Conservation (phyloP, 2,888 invertebrate species). For the Clepsis dumicolana region DNA sequence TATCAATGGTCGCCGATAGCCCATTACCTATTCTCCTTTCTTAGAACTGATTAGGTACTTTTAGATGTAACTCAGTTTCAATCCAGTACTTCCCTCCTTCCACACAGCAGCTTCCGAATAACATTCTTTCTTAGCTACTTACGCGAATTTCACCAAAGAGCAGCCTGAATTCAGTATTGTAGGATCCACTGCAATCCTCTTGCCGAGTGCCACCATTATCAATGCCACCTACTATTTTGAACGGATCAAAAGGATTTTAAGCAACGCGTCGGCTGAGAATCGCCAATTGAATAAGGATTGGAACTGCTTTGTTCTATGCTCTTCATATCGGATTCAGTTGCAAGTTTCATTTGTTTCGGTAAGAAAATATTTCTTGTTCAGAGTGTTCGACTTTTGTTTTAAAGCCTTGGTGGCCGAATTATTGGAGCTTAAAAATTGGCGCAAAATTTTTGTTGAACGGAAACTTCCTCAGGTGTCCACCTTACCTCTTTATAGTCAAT, state of each 20-base stretch:
- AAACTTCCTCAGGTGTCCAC: background rate
- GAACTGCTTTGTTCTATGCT: conserved; percentile 21
- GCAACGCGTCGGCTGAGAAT: conserved; percentile 7
- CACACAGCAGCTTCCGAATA: background rate
- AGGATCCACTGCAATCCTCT: conserved; percentile 8
- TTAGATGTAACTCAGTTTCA: background rate
- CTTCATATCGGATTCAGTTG: conserved; percentile 13
- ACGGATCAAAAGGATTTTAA: conserved; percentile 22
- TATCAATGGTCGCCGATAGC: too few species aligned
- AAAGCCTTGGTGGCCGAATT: background rate
- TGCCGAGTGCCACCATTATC: conserved; percentile 20
- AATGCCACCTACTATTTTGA: conserved; percentile 15
- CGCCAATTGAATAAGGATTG: conserved; percentile 20
- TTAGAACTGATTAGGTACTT: background rate
- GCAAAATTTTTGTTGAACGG: background rate
- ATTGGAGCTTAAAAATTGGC: background rate
- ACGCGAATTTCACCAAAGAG: conserved; percentile 1
- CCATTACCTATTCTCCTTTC: background rate
- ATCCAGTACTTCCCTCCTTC: background rate
- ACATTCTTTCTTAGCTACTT: background rate
- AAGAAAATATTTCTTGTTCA: conserved; percentile 3
- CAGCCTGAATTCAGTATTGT: conserved; percentile 1
- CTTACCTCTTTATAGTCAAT: background rate
- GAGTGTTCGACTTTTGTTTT: background rate
- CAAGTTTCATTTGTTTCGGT: conserved; percentile 1